A percentile compares a stretch with the other conserved stretches of the same genome.
These are phyloP conservation scores for Ceratoteleas bidentatus DNA, from an alignment of 1,140 invertebrate species.

Conservation along the genomic window DNA sequence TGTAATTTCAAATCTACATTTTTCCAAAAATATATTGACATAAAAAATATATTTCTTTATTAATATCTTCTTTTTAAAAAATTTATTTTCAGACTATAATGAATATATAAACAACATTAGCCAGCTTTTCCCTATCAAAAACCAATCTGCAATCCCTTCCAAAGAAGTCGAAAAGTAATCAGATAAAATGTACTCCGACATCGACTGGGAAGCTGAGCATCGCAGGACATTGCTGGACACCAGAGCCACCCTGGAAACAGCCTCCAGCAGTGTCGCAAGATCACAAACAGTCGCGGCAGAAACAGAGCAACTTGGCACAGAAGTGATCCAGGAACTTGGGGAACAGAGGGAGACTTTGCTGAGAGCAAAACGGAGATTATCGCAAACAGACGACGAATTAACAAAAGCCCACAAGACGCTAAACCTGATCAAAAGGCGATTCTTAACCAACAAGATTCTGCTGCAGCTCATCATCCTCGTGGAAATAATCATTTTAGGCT, in stretches of 20 bases:
- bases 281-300: slow-evolving; percentile 89
- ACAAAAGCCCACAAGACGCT: slow-evolving; percentile 83
- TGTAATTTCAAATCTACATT: too few relatives aligned
- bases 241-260: slow-evolving; percentile 83
- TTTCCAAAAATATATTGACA: too few relatives aligned
- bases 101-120: too few relatives aligned
- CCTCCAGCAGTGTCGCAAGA: slow-evolving; percentile 85
- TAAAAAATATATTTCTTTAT: too few relatives aligned
- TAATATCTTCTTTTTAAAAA: too few relatives aligned
- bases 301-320: slow-evolving; percentile 89
- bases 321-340: slow-evolving; percentile 86
- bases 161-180: background rate
- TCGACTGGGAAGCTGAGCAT: slow-evolving; percentile 81
- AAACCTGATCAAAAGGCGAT: slow-evolving; percentile 83
- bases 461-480: slow-evolving; percentile 86
- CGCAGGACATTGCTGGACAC: slow-evolving; percentile 83
- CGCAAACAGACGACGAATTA: slow-evolving; percentile 85
- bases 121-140: too few relatives aligned
- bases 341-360: slow-evolving; percentile 85
- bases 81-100: too few relatives aligned
- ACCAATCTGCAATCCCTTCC: too few relatives aligned
- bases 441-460: slow-evolving; percentile 87
- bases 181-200: slow-evolving; percentile 74
- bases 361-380: slow-evolving; percentile 83
- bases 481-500: slow-evolving; percentile 84